Evolutionary conservation across 2,888 invertebrate species (phyloP), one percentile per base, ranked within the genome.

Genomic region (Nycteola revayana): DNA sequence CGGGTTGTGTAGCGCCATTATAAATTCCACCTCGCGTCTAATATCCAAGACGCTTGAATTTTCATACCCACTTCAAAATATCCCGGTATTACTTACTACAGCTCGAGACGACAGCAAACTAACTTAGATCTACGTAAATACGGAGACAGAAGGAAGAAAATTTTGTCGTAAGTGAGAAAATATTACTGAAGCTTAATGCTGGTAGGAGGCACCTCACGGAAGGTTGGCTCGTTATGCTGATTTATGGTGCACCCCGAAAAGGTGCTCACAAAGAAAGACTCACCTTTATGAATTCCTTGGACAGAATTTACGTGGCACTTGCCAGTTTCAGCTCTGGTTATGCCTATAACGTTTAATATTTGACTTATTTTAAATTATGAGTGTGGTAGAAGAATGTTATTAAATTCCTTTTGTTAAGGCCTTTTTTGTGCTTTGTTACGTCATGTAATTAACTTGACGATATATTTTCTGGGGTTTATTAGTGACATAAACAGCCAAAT

Each of bases 101-200:
- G 73, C 68, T 72, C 69, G 68, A 67, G 70, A 63, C 66, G 80
- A 80, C 79, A 80, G 78, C 75, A 33, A 60, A 53, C 66, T 54
- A 71, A 75, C 68, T 74, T 65, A 48, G 54, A 60, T 60, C 47
- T 60, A 71, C 75, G 73, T 84, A 85, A 87, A 85, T 81, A 85
- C 69, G 71, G 70, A 74, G 81, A 81, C 80, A 77, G 80, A 79
- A 73, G 81, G 80, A 79, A 77, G 80, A 79, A 79, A 84, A 81
- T 86, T 83, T 82, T 71, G 76, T 74, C 81, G 78, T 84, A 85
- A 87, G 86, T 84, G 85, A 85, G 86, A 82, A 87, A 86, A 86
- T 88, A 88, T 86, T 85, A 80, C 59, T 63, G 74, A 60, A 75
- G 85, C 83, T 87, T 87, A 85, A 82, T 83, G 84, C 72, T 79